These are phyloP conservation scores for Plusia festucae DNA, from an alignment of 2,888 invertebrate species.

Conservation along the genomic window DNA sequence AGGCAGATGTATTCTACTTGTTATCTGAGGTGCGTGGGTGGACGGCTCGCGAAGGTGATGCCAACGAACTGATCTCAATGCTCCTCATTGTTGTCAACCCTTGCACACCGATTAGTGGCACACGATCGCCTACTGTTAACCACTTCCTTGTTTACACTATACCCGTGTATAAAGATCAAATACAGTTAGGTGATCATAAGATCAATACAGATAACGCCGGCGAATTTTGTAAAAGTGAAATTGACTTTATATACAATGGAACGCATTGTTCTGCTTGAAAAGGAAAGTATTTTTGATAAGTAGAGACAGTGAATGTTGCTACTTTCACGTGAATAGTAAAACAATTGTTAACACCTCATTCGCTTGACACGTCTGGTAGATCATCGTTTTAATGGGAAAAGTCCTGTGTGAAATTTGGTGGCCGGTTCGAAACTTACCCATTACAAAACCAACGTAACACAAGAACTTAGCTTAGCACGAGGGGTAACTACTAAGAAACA, in stretches of 20 bases:
- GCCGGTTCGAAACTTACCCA: too few species aligned
- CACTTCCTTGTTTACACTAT: constrained; percentile 82
- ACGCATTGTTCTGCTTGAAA: constrained; percentile 27
- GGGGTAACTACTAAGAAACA: too few species aligned
- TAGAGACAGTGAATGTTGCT: not conserved
- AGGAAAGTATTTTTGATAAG: constrained; percentile 23
- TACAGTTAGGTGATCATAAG: constrained; percentile 54
- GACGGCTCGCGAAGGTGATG: constrained; percentile 76
- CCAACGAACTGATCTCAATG: constrained; percentile 84
- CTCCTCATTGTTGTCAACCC: constrained; percentile 81
- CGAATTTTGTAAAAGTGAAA: constrained; percentile 53
- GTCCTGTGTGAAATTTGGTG: too few species aligned
- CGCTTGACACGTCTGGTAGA: not conserved
- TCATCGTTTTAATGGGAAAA: too few species aligned
- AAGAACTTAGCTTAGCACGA: too few species aligned
- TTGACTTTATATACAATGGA: constrained; percentile 11
- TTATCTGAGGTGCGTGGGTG: constrained; percentile 86
- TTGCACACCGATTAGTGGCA: constrained; percentile 72
- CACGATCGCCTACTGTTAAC: constrained; percentile 70
- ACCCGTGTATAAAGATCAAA: constrained; percentile 63
- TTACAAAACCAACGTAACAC: too few species aligned
- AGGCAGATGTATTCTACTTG: constrained; percentile 87
- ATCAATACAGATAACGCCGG: constrained; percentile 58
- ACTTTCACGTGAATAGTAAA: not conserved
- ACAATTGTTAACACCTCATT: not conserved